These are phyloP conservation scores for Notarius quadriscutis DNA, from an alignment of 2,113 vertebrate genomes.

Conservation along the genomic window DNA sequence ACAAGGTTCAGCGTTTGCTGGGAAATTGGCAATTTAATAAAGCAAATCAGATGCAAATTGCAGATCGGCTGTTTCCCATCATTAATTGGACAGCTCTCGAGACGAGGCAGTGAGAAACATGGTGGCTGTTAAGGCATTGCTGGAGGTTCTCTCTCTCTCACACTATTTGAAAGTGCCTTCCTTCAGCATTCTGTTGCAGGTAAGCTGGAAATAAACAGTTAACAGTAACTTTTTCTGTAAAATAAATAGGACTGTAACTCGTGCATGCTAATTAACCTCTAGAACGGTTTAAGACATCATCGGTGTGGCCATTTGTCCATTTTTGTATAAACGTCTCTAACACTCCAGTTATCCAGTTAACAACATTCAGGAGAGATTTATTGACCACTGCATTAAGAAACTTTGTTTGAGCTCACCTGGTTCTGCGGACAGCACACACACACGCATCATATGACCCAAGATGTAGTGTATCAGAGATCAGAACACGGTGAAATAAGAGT, in stretches of 20 bases:
- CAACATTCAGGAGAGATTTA: too few species aligned
- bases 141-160: background rate
- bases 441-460: too few species aligned
- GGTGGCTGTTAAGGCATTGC: background rate
- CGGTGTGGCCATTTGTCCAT: background rate
- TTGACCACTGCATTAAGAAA: too few species aligned
- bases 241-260: background rate
- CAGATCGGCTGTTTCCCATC: conserved; percentile 58
- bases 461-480: background rate
- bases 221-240: background rate
- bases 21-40: conserved; percentile 68
- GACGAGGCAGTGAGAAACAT: conserved; percentile 33
- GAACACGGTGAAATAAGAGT: background rate
- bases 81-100: conserved; percentile 62
- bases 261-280: background rate
- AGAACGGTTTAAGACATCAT: background rate
- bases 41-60: conserved; percentile 67
- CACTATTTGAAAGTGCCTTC: background rate
- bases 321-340: background rate
- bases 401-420: too few species aligned
- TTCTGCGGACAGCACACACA: background rate
- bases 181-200: background rate
- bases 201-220: background rate
- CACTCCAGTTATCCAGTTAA: background rate
- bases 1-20: conserved; percentile 58